A percentile compares a stretch with the other conserved stretches of the same genome.
These are phyloP conservation scores for Grallaria varia DNA, from an alignment of 2,113 vertebrate species.

Conservation along the genomic window DNA sequence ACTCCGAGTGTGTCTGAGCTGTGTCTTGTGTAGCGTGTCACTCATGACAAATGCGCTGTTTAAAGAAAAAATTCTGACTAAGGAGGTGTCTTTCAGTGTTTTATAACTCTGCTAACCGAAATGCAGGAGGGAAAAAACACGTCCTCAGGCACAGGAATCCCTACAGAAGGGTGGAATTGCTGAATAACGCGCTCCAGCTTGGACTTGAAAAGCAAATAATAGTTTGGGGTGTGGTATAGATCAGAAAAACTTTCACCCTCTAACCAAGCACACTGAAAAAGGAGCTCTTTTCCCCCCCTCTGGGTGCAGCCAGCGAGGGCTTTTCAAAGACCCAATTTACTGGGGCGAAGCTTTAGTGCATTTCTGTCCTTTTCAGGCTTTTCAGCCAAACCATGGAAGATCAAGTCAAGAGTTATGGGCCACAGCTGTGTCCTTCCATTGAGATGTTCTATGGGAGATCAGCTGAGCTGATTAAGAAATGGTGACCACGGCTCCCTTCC, in stretches of 20 bases:
- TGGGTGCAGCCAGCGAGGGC: background rate
- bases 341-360: background rate
- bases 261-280: background rate
- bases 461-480: slow-evolving; percentile 27
- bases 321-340: background rate
- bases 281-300: background rate
- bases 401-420: slow-evolving; percentile 38
- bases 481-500: background rate
- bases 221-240: background rate
- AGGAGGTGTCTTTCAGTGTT: background rate
- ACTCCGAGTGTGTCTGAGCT: background rate
- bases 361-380: slow-evolving; percentile 25
- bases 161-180: background rate
- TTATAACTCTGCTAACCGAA: background rate
- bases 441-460: slow-evolving; percentile 12
- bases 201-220: background rate
- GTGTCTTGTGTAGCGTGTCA: background rate
- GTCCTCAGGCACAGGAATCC: background rate
- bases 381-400: slow-evolving; percentile 10
- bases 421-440: background rate
- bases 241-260: background rate
- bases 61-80: background rate
- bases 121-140: background rate
- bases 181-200: background rate
- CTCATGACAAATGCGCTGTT: background rate